Conservation (phyloP, 2,888 invertebrate genomes). For the Bibio marci region DNA sequence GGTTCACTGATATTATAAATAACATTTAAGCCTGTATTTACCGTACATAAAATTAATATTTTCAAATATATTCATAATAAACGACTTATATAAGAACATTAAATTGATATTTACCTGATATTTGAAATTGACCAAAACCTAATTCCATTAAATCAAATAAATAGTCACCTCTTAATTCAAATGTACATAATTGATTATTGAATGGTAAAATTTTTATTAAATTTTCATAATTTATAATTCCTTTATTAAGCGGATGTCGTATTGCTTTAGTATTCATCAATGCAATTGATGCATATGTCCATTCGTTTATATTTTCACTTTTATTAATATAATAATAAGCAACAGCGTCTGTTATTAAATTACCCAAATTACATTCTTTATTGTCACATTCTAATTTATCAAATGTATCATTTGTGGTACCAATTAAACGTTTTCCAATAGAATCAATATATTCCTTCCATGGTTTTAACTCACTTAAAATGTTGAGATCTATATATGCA, state of each 20-base stretch:
- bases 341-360: slow-evolving; percentile 54
- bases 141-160: slow-evolving; percentile 44
- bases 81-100: no score
- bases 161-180: slow-evolving; percentile 48
- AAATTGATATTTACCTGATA: slow-evolving; percentile 31
- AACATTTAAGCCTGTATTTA: slow-evolving; percentile 36
- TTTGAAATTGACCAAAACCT: slow-evolving; percentile 38
- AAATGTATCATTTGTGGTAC: slow-evolving; percentile 38
- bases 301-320: slow-evolving; percentile 28
- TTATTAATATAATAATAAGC: slow-evolving; percentile 32
- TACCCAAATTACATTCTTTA: slow-evolving; percentile 57
- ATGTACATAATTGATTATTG: slow-evolving; percentile 52
- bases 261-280: slow-evolving; percentile 52
- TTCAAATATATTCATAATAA: no score
- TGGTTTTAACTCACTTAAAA: slow-evolving; percentile 38
- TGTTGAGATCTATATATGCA: slow-evolving; percentile 39
- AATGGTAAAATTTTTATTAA: slow-evolving; percentile 57
- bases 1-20: slow-evolving; percentile 42
- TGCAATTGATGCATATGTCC: slow-evolving; percentile 53
- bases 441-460: slow-evolving; percentile 41
- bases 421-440: slow-evolving; percentile 37
- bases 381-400: slow-evolving; percentile 35
- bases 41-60: no score
- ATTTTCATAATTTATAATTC: slow-evolving; percentile 51
- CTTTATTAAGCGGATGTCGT: slow-evolving; percentile 45